Base-by-base conservation (phyloP, 2,888 invertebrate species). In the Drosophila merina region DNA sequence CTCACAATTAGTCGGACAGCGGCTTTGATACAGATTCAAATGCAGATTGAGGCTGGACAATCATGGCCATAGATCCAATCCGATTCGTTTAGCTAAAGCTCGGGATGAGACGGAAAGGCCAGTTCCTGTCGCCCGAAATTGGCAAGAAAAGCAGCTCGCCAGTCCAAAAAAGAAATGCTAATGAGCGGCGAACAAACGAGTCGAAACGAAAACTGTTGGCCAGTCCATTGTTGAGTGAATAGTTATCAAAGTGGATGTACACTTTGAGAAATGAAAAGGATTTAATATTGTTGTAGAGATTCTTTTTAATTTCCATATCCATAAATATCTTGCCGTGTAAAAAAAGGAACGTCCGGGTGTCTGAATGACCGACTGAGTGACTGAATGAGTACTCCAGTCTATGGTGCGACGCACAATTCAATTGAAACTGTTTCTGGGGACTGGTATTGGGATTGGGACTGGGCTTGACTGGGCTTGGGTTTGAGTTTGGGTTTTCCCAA, bases 161-260 rank as follows among this genome's bases (percentile, higher is more conserved):
- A 28, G 45, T 25, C 59, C 45, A 38, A 60, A 48, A 69, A 62
- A 59, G 48, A 79, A 76, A 84, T 72, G 72, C 67, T 80, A 86
- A 74, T 84, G 84, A 80, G 63, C 54, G 50, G 30, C 51, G 31
- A 40, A 42, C 44, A 68, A 72, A 48, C 52, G 36, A 64, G 45
- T 36, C 36, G 64, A 63, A 64, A 47, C 58, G 69, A 72, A 71
- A 82, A 71, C 63, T 70, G 77, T 56, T 55, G 56, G 47, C 40
- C 57, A 33, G 49, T 40, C 57, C 68, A 68, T 70, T 68, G 68
- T 59, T 59, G 63, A 60, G 60, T 62, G 50, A 67, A 55, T 57
- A 59, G 59, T 60, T 45, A 47, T 45, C 30, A 38, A 60, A 59
- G 36, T 45, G 60, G 12, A 7, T 59, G 20, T 44, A 60, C 60